phyloP scores from a whole-genome alignment of 2,113 vertebrate species.

The Empidonax traillii region DNA sequence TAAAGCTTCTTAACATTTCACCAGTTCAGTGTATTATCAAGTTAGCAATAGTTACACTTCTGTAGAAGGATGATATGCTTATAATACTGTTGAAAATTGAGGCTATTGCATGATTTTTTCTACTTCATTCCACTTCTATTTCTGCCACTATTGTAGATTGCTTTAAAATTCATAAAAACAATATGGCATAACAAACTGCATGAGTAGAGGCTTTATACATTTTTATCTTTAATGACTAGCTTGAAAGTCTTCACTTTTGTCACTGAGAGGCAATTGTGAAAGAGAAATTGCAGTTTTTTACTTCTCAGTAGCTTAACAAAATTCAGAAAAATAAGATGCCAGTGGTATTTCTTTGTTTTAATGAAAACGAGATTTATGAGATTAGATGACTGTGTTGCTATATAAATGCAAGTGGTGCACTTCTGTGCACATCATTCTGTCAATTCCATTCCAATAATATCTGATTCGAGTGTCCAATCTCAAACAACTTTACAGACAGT shows the following conservation, averaged over 20 bases:
- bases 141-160: not conserved
- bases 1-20: conserved; percentile 11
- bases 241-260: conserved; percentile 43
- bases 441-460: not conserved
- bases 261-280: conserved; percentile 28
- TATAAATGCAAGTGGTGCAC: not conserved
- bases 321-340: not conserved
- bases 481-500: not conserved
- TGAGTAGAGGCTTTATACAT: not conserved
- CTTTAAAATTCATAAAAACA: not conserved
- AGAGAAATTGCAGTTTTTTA: conserved; percentile 26
- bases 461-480: not conserved
- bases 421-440: not conserved
- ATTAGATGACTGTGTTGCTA: not conserved
- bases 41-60: not conserved
- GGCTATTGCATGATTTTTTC: not conserved
- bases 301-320: conserved; percentile 28
- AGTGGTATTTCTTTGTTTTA: not conserved
- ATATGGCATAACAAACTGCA: not conserved
- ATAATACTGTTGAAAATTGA: not conserved
- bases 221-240: conserved; percentile 33
- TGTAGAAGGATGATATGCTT: not conserved
- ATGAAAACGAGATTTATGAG: not conserved
- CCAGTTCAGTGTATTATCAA: not conserved
- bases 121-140: not conserved